Conservation (phyloP, 2,113 vertebrate genomes). For the Epinephelus moara region DNA sequence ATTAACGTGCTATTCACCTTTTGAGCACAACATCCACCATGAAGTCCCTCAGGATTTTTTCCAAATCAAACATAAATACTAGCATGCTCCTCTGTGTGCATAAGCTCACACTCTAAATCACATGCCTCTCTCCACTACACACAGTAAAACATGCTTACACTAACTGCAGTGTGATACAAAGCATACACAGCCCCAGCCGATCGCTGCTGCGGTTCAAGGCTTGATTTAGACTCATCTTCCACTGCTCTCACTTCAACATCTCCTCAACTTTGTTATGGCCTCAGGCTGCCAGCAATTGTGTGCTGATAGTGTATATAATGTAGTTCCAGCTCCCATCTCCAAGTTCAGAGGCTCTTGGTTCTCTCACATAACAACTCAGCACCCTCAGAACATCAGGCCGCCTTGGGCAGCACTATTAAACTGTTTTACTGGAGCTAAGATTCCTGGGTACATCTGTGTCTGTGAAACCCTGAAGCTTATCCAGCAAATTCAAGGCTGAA, state of each 20-base stretch:
- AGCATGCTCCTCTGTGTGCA: conserved; percentile 44
- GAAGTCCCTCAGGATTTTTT: conserved; percentile 49
- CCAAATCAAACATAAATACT: conserved; percentile 61
- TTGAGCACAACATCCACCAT: conserved; percentile 48
- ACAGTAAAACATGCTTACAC: conserved; percentile 25
- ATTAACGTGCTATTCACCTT: conserved; percentile 66
- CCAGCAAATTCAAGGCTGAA: conserved; percentile 35
- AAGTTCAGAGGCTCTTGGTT: conserved; percentile 65
- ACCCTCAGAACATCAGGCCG: conserved; percentile 49
- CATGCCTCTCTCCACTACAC: neutral
- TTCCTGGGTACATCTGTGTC: conserved; percentile 66
- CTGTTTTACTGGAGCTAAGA: conserved; percentile 69
- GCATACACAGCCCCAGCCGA: conserved; percentile 36
- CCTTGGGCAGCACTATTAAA: conserved; percentile 66
- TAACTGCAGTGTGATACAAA: conserved; percentile 53
- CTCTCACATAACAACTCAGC: conserved; percentile 61
- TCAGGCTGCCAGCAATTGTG: conserved; percentile 62
- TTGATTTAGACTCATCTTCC: conserved; percentile 63
- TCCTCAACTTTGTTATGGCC: conserved; percentile 76
- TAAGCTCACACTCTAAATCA: conserved; percentile 28
- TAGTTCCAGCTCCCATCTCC: conserved; percentile 65
- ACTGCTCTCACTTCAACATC: conserved; percentile 59
- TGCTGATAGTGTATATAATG: conserved; percentile 66
- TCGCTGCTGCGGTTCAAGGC: conserved; percentile 62
- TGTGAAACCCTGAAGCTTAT: conserved; percentile 61